A percentile compares a stretch with the other conserved stretches of the same genome.
phyloP scores from a whole-genome alignment of 2,888 invertebrate genomes.

The Aphidoletes aphidimyza region DNA sequence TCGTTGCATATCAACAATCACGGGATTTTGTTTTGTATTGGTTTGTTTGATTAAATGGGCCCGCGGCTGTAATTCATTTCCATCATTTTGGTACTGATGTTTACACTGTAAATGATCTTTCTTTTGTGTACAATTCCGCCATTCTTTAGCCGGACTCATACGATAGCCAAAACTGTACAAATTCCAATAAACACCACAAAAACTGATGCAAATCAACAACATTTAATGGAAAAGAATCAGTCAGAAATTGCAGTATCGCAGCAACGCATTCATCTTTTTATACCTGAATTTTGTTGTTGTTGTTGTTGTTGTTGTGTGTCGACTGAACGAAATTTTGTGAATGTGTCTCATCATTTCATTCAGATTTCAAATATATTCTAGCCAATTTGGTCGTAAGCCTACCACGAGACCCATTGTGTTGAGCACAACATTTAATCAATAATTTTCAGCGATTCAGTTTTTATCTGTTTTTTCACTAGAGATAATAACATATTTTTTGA shows the following conservation, averaged over 20 bases:
- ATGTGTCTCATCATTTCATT: no score
- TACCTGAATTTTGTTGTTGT: no score
- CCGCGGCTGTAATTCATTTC: conserved; percentile 20
- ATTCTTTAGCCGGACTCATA: background rate
- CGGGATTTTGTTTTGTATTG: background rate
- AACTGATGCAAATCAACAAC: no score
- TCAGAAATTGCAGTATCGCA: no score
- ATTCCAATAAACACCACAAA: no score
- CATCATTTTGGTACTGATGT: conserved; percentile 32
- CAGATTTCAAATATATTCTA: no score
- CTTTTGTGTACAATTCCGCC: background rate
- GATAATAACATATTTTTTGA: conserved; percentile 22
- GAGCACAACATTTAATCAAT: background rate
- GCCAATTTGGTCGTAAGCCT: no score
- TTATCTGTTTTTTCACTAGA: background rate
- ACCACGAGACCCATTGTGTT: background rate
- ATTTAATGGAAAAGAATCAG: background rate
- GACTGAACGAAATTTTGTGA: no score
- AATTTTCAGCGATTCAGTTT: background rate
- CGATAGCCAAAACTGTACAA: no score
- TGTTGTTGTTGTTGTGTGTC: no score
- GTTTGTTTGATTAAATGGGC: conserved; percentile 47
- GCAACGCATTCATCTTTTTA: no score
- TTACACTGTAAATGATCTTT: conserved; percentile 34
- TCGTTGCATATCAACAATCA: background rate